Base-by-base conservation (phyloP, 2,888 invertebrate genomes). In the Hypena proboscidalis region DNA sequence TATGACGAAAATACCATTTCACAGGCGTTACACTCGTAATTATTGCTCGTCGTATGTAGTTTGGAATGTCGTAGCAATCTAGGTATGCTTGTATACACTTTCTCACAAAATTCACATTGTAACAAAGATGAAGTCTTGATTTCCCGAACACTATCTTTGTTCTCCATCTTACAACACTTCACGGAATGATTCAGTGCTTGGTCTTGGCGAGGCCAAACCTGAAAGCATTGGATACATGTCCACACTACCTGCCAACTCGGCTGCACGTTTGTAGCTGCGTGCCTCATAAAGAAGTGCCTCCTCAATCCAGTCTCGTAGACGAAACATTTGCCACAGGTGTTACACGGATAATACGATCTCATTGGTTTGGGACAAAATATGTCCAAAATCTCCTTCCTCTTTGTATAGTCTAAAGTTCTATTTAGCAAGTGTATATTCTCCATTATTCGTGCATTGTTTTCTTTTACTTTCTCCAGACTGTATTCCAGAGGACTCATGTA, bases 11-110 rank as follows among this genome's bases (percentile, higher is more conserved):
- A 91, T 23, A 71, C 55, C 29, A 78, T 69, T 42, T 74, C 72
- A 51, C 91, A 91, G 51, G 92, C 92, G 42, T 88, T 88, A 70
- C 95, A 95, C 68, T 93, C 92, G 77, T 94, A 94, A 69, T 94
- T 94, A 70, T 92, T 92, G 56, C 92, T 91, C n/a, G 92, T 93
- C 1, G 92, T 92, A 79, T 95, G 95, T 21, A 67, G 63, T 64
- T 85, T 89, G 1, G 80, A 76, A 65, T 91, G 91, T 43, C 80
- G 75, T 25, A 90, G 54, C 14, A 91, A 54, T 68, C 85, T 77
- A 6, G 89, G 87, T 35, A 91, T 87, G 63, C 85, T 86, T 13
- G 90, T 89, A 51, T 80, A 91, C 6, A 90, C 85, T 67, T 87
- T 90, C 54, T 91, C 90, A 56, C 87, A 87, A 58, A 89, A 91